These are phyloP conservation scores for Ciona savignyi DNA, from an alignment of 23 tunicate species.

Conservation along the genomic window DNA sequence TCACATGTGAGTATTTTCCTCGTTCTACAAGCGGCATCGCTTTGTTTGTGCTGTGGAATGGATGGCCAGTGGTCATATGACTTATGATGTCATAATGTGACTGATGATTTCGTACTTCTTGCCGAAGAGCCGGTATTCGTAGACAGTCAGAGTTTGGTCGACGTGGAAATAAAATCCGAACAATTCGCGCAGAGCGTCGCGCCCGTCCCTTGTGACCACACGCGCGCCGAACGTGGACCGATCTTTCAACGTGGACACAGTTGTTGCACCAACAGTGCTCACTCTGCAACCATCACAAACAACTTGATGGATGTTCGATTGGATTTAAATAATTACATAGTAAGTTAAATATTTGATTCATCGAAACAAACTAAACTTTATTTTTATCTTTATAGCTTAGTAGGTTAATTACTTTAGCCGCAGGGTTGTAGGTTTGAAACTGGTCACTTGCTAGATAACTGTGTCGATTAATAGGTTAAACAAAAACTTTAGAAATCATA, in stretches of 20 bases:
- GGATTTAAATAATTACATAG: not conserved
- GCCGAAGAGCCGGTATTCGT: constrained; percentile 75
- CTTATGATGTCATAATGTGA: not conserved
- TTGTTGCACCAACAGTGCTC: constrained; percentile 68
- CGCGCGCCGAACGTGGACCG: constrained; percentile 78
- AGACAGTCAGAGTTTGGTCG: constrained; percentile 72
- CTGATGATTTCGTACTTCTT: constrained; percentile 55
- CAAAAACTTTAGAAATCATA: no score
- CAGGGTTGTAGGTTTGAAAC: no score
- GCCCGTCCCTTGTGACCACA: constrained; percentile 56
- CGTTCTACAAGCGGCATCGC: constrained; percentile 80
- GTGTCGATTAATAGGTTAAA: no score
- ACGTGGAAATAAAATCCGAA: constrained; percentile 81
- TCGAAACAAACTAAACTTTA: not conserved
- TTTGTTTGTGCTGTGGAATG: constrained; percentile 49
- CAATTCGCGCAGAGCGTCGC: constrained; percentile 77
- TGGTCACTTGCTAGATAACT: no score
- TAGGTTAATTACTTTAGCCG: no score
- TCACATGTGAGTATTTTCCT: constrained; percentile 64
- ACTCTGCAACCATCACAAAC: no score
- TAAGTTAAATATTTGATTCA: not conserved
- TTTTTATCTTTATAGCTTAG: constrained; percentile 15
- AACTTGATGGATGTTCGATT: not conserved
- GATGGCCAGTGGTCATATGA: not conserved
- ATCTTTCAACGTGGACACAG: constrained; percentile 69